A percentile compares a stretch with the other conserved stretches of the same genome.
Conservation (phyloP, 2,113 vertebrate species). For the Neotragus pygmaeus region DNA sequence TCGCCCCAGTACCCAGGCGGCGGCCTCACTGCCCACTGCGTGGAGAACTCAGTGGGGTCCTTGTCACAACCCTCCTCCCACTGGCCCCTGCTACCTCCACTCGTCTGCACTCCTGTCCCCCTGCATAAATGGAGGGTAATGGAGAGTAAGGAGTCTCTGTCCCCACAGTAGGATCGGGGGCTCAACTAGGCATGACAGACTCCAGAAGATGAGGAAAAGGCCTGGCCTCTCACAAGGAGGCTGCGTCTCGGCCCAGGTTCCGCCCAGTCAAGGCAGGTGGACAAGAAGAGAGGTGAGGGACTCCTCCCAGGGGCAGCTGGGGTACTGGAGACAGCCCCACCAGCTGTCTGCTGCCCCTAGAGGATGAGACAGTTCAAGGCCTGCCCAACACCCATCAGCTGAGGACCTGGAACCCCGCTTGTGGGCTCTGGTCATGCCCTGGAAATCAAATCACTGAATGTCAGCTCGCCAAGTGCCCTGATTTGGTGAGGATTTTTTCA, state of each 20-base stretch:
- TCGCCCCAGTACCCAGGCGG: background rate
- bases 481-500: background rate
- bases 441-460: background rate
- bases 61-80: background rate
- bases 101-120: background rate
- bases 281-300: background rate
- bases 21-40: background rate
- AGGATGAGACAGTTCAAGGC: background rate
- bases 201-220: background rate
- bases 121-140: background rate
- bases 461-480: background rate
- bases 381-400: background rate
- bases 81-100: background rate
- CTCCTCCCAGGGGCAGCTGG: background rate
- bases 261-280: background rate
- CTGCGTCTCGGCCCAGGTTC: background rate
- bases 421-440: background rate
- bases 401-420: background rate
- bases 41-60: background rate
- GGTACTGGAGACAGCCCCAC: background rate
- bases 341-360: background rate
- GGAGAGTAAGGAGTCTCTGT: background rate
- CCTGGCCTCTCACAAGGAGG: background rate
- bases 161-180: background rate
- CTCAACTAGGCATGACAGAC: background rate